Base-by-base conservation (phyloP, 2,888 invertebrate genomes). In the Imbricaverruca yamaguchii region DNA sequence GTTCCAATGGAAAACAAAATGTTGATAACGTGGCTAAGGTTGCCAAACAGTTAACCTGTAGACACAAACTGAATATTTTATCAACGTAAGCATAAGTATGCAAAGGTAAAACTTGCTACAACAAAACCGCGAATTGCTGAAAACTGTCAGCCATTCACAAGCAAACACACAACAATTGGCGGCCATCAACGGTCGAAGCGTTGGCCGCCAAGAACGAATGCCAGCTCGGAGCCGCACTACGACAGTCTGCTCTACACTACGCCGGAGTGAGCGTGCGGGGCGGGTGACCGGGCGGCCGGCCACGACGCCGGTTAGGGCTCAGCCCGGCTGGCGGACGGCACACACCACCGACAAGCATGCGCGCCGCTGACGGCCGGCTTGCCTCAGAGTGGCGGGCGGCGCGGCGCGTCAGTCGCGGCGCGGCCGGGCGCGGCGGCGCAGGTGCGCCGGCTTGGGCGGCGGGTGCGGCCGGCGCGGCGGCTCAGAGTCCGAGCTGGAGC, bases 371-470 rank as follows among this genome's bases (percentile, higher is more conserved):
- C 69, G 69, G 69, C 57, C 57, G 57, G 74, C 74, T 74, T 74
- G 74, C 74, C 74, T 74, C 53, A 9, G 57, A 13, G 57, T 13
- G n/a, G n/a, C n/a, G n/a, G n/a, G n/a, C n/a, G n/a, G n/a, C n/a
- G 57, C 9, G 57, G 10, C 55, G 74, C 7, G 21, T 74, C 74
- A 74, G 53, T 53, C 53, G 55, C 18, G 74, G 74, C 74, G 74
- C 18, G 74, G 53, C 39, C 53, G 74, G 74, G 53, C 74, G 74
- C 74, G 74, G 55, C 74, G 74, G 18, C 53, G 74, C 74, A 74
- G 74, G 74, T 74, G 12, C 13, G 74, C 53, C 53, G 74, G 74
- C 74, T 21, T 53, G 55, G 74, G 74, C 74, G 74, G 74, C 74
- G 74, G 74, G 53, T 55, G 53, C 18, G 74, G 74, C 18, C 74